phyloP scores from a whole-genome alignment of 2,113 vertebrate species.

The Hypocryptadius cinnamomeus region DNA sequence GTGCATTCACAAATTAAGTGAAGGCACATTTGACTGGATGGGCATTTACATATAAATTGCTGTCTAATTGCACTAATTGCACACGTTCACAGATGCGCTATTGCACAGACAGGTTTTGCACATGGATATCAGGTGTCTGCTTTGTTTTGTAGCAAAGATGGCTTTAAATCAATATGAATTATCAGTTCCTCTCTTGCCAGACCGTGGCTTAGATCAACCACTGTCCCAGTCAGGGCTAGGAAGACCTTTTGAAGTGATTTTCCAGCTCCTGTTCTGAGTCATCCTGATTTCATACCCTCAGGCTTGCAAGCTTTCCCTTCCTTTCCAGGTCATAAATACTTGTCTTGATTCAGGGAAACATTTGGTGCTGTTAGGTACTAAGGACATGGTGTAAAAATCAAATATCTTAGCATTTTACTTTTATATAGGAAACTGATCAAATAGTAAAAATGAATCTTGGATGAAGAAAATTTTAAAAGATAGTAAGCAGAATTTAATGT shows the following conservation, averaged over 20 bases:
- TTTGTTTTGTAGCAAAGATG: slow-evolving; percentile 8
- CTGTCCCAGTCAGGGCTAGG: not conserved
- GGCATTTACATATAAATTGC: slow-evolving; percentile 56
- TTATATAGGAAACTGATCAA: slow-evolving; percentile 27
- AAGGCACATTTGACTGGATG: not conserved
- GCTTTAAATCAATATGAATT: slow-evolving; percentile 1
- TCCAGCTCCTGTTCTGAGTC: slow-evolving; percentile 15
- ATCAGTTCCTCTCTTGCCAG: not conserved
- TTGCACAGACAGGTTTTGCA: slow-evolving; percentile 32
- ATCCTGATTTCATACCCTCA: slow-evolving; percentile 2
- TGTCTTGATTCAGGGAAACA: not conserved
- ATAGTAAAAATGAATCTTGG: slow-evolving; percentile 52
- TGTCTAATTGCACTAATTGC: slow-evolving; percentile 45
- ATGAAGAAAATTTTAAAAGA: slow-evolving; percentile 54
- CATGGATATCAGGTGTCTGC: slow-evolving; percentile 22
- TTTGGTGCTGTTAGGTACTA: not conserved
- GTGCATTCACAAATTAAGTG: not conserved
- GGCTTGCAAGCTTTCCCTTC: not conserved
- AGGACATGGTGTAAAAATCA: slow-evolving; percentile 31
- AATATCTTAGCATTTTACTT: slow-evolving; percentile 30
- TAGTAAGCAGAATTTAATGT: slow-evolving; percentile 57
- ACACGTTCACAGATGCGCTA: not conserved
- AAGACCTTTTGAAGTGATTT: not conserved
- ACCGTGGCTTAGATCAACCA: not conserved
- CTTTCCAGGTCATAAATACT: not conserved